Percentiles rank a stretch among this genome's conserved stretches.
Conservation (phyloP, 2,888 invertebrate species). For the Xylocampa areola region DNA sequence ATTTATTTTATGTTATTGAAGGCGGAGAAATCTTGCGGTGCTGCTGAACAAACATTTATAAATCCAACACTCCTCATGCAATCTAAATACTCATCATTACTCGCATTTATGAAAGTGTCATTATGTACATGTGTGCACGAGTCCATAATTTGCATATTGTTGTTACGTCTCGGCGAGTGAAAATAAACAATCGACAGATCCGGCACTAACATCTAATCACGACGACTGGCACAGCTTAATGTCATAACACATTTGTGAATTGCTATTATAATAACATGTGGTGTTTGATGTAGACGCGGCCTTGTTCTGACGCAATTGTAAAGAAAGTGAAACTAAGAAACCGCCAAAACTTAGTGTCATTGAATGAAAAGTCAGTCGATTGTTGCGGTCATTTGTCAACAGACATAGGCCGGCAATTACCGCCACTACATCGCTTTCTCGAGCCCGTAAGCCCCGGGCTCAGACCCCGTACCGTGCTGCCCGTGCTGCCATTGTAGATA, state of each 20-base stretch:
- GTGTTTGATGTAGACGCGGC: slow-evolving; percentile 68
- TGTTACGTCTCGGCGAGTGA: slow-evolving; percentile 71
- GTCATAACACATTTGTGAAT: slow-evolving; percentile 72
- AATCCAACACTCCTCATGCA: slow-evolving; percentile 23
- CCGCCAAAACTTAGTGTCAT: slow-evolving; percentile 73
- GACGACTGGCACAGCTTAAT: slow-evolving; percentile 65
- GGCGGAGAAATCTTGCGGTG: slow-evolving; percentile 51
- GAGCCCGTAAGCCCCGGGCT: too few species aligned
- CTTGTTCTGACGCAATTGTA: slow-evolving; percentile 74
- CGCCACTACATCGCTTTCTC: slow-evolving; percentile 73
- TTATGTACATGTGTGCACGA: slow-evolving; percentile 61
- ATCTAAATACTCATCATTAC: slow-evolving; percentile 57
- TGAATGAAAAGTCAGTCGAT: slow-evolving; percentile 70
- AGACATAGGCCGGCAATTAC: slow-evolving; percentile 66
- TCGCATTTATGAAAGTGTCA: slow-evolving; percentile 66
- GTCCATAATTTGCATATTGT: slow-evolving; percentile 72
- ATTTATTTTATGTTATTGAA: slow-evolving; percentile 35
- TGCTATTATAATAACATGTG: slow-evolving; percentile 68
- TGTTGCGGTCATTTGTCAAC: slow-evolving; percentile 74
- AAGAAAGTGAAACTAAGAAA: slow-evolving; percentile 84
- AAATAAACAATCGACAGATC: slow-evolving; percentile 76
- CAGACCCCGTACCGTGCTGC: too few species aligned
- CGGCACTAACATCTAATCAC: slow-evolving; percentile 66
- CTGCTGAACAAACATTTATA: slow-evolving; percentile 38
- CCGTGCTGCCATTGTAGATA: slow-evolving; percentile 57